Evolutionary conservation across 2,888 invertebrate genomes (phyloP).

Genomic region (Sisyra terminalis): DNA sequence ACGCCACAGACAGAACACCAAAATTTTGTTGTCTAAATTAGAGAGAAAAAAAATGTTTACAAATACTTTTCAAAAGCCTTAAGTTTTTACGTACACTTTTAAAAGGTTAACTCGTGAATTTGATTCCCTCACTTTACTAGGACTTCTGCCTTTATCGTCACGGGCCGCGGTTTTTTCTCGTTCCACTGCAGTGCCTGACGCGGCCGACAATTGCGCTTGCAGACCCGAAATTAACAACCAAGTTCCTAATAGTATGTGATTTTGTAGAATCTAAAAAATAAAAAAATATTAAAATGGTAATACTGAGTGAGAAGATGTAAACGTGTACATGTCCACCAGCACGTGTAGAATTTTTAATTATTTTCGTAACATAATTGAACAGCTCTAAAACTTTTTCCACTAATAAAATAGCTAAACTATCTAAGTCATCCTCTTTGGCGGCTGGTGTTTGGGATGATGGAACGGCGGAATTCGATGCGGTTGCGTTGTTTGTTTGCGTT

Average conservation of each 20-base stretch:
- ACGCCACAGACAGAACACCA: slow-evolving; percentile 75
- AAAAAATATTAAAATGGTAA: background rate
- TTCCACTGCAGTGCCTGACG: slow-evolving; percentile 27
- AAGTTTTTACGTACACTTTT: slow-evolving; percentile 36
- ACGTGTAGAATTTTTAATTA: slow-evolving; percentile 69
- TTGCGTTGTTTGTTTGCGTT: slow-evolving; percentile 13
- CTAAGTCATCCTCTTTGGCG: slow-evolving; percentile 58
- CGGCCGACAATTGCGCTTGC: slow-evolving; percentile 59
- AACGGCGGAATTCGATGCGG: slow-evolving; percentile 10
- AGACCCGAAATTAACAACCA: slow-evolving; percentile 80
- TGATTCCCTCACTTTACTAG: slow-evolving; percentile 36
- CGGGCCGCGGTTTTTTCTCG: slow-evolving; percentile 25
- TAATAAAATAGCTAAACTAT: slow-evolving; percentile 62
- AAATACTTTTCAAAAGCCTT: background rate
- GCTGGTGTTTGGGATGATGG: slow-evolving; percentile 17
- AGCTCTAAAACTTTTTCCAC: slow-evolving; percentile 81
- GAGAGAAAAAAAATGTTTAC: slow-evolving; percentile 8
- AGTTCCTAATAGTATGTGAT: slow-evolving; percentile 73
- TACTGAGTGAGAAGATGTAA: background rate
- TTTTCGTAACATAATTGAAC: slow-evolving; percentile 63
- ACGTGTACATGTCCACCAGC: slow-evolving; percentile 62
- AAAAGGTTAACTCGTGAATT: slow-evolving; percentile 46
- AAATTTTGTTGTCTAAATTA: slow-evolving; percentile 61
- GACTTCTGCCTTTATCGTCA: slow-evolving; percentile 41
- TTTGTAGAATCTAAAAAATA: slow-evolving; percentile 56